These are phyloP conservation scores for Drosophila prosaltans DNA, from an alignment of 1,140 invertebrate genomes.

Conservation along the genomic window DNA sequence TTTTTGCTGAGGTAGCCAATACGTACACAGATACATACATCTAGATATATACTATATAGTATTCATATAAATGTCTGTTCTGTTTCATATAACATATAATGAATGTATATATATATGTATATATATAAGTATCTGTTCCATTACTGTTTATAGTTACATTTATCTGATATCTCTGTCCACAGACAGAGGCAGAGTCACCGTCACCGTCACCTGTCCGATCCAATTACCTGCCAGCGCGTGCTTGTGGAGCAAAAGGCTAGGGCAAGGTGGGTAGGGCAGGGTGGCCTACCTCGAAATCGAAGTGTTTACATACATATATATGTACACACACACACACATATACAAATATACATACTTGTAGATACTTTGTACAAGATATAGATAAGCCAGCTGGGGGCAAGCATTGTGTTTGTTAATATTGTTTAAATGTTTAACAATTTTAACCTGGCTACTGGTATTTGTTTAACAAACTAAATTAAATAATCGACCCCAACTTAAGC, in stretches of 20 bases:
- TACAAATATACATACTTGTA: background rate
- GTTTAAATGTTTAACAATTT: slow-evolving; percentile 10
- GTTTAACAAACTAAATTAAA: background rate
- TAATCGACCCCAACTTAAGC: too few relatives aligned
- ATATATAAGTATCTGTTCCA: slow-evolving; percentile 20
- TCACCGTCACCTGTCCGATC: slow-evolving; percentile 58
- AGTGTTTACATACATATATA: slow-evolving; percentile 13
- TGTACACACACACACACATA: background rate
- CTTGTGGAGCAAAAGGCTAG: slow-evolving; percentile 36
- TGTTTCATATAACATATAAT: slow-evolving; percentile 18
- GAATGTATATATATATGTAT: background rate
- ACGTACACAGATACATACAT: slow-evolving; percentile 5
- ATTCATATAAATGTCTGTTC: background rate
- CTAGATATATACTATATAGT: slow-evolving; percentile 7
- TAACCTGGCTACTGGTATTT: background rate
- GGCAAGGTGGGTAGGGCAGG: slow-evolving; percentile 10
- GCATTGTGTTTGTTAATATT: slow-evolving; percentile 1
- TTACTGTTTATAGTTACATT: slow-evolving; percentile 27
- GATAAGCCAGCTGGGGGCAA: background rate
- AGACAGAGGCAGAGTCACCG: slow-evolving; percentile 36
- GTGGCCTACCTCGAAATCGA: slow-evolving; percentile 8
- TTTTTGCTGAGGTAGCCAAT: slow-evolving; percentile 1
- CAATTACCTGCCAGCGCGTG: slow-evolving; percentile 71
- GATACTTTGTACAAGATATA: background rate
- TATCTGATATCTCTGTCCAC: slow-evolving; percentile 46